These are phyloP conservation scores for Cinclus mexicanus DNA, from an alignment of 2,113 vertebrate species.

Conservation along the genomic window DNA sequence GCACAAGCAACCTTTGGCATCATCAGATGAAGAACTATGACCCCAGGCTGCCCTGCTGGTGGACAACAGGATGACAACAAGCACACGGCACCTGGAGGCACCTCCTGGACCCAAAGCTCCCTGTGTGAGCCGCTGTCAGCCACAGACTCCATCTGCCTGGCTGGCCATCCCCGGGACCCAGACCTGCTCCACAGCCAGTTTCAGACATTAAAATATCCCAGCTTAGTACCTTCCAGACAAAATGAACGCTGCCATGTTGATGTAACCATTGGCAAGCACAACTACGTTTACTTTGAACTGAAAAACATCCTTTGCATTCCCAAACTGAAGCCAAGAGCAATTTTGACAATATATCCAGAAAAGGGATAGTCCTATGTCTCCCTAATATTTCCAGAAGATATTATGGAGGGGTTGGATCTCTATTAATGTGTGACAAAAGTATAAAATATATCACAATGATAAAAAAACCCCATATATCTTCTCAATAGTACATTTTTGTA, in stretches of 20 bases:
- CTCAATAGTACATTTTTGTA: background rate
- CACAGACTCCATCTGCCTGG: background rate
- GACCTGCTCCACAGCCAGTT: background rate
- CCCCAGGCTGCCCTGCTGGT: background rate
- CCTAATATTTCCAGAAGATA: background rate
- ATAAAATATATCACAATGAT: constrained; percentile 6
- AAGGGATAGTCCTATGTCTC: background rate
- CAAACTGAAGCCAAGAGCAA: constrained; percentile 30
- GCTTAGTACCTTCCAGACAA: background rate
- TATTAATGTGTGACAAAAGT: background rate
- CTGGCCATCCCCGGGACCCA: background rate
- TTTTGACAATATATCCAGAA: background rate
- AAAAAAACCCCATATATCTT: background rate
- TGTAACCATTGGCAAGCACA: constrained; percentile 20
- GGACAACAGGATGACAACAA: background rate
- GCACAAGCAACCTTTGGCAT: background rate
- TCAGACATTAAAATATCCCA: background rate
- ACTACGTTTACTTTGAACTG: background rate
- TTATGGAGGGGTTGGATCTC: background rate
- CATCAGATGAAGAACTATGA: background rate
- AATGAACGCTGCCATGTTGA: constrained; percentile 6
- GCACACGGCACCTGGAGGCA: accelerated
- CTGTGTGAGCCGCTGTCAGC: accelerated
- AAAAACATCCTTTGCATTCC: background rate
- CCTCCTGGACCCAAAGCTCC: accelerated